A percentile compares a stretch with the other conserved stretches of the same genome.
phyloP scores from a whole-genome alignment of 1,140 invertebrate species.

The Drosophila mauritiana region DNA sequence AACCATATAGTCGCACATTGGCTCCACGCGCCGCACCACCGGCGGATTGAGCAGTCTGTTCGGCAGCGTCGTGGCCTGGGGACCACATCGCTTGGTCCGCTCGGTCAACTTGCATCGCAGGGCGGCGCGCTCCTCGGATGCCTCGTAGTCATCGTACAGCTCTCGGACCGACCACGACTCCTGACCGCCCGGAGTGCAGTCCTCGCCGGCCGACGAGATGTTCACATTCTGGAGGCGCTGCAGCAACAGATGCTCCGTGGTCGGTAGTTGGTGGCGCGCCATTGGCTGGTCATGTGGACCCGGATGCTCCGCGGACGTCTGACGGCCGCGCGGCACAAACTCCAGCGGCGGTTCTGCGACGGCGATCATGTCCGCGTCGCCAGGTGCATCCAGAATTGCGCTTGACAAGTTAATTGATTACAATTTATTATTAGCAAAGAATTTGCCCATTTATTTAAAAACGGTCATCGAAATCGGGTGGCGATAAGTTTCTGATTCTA shows the following conservation, averaged over 20 bases:
- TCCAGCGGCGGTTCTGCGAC: slow-evolving; percentile 86
- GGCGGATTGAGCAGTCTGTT: slow-evolving; percentile 41
- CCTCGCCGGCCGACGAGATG: slow-evolving; percentile 86
- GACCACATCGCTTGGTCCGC: slow-evolving; percentile 63
- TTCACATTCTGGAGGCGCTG: slow-evolving; percentile 90
- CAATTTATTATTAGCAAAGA: neutral
- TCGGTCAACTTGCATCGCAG: slow-evolving; percentile 65
- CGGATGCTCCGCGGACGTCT: slow-evolving; percentile 91
- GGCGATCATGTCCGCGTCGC: slow-evolving; percentile 77
- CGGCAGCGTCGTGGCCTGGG: slow-evolving; percentile 62
- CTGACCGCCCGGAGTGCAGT: slow-evolving; percentile 84
- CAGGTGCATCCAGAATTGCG: slow-evolving; percentile 75
- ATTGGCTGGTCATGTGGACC: slow-evolving; percentile 85
- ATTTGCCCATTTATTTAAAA: no score
- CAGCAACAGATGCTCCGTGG: slow-evolving; percentile 87
- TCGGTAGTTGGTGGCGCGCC: slow-evolving; percentile 64
- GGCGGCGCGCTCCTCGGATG: slow-evolving; percentile 51
- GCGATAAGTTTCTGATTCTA: no score
- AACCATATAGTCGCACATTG: slow-evolving; percentile 78
- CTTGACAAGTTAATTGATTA: slow-evolving; percentile 10
- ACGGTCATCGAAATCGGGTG: no score
- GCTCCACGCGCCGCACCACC: slow-evolving; percentile 42
- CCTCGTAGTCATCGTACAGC: slow-evolving; percentile 72
- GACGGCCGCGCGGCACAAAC: slow-evolving; percentile 94
- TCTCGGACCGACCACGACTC: slow-evolving; percentile 91